Evolutionary conservation across 2,113 vertebrate genomes (phyloP).

Genomic region (Leptobrachium leishanense): DNA sequence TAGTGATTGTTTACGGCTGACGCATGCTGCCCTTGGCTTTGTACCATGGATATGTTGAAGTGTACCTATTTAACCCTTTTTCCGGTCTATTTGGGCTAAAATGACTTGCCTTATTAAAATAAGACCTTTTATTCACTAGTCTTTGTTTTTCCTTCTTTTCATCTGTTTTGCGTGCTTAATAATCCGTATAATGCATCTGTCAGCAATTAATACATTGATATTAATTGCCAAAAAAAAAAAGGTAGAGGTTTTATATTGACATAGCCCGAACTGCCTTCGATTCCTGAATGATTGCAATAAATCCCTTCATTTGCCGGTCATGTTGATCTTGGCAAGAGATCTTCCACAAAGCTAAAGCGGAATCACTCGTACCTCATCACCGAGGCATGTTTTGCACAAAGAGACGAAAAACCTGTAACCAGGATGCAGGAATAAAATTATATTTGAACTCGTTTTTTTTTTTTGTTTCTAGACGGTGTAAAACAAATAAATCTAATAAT

Average conservation of each 20-base stretch:
- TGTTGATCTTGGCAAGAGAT: conserved; percentile 38
- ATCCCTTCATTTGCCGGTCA: conserved; percentile 2
- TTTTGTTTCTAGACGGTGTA: not conserved
- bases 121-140: too few relatives aligned
- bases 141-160: too few relatives aligned
- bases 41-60: too few relatives aligned
- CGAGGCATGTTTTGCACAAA: not conserved
- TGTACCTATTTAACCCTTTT: too few relatives aligned
- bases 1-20: too few relatives aligned
- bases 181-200: too few relatives aligned
- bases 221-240: too few relatives aligned
- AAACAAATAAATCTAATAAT: not conserved
- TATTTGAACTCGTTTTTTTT: not conserved
- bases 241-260: conserved; percentile 42
- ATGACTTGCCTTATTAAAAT: too few relatives aligned
- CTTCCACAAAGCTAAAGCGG: conserved; percentile 17
- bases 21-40: too few relatives aligned
- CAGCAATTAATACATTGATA: too few relatives aligned
- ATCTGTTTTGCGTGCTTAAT: too few relatives aligned
- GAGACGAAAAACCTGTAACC: not conserved
- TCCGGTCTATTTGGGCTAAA: too few relatives aligned
- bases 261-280: conserved; percentile 7
- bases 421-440: not conserved
- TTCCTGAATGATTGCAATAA: conserved; percentile 36
- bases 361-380: conserved; percentile 31